Conservation (phyloP, 2,888 invertebrate species). For the Euphydryas editha region DNA sequence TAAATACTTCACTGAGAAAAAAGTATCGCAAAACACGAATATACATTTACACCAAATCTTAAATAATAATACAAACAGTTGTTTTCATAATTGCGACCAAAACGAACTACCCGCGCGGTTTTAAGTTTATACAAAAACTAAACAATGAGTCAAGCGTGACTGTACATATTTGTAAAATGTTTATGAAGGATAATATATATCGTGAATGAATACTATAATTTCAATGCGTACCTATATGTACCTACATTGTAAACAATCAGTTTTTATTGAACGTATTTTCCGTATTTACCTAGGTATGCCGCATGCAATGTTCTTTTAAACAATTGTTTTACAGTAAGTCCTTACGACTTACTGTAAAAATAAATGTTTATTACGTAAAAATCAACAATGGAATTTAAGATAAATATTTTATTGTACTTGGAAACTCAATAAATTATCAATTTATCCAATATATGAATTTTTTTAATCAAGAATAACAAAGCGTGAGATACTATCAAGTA, state of each 20-base stretch:
- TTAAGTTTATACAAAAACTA: conserved; percentile 9
- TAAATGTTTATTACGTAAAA: too few relatives aligned
- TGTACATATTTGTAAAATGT: conserved; percentile 25
- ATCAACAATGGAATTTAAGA: too few relatives aligned
- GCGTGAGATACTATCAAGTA: too few relatives aligned
- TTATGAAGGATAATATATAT: conserved; percentile 16
- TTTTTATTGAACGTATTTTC: conserved; percentile 17
- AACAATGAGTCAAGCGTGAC: conserved; percentile 29
- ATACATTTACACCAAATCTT: too few relatives aligned
- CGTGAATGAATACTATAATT: conserved; percentile 24
- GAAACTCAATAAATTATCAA: too few relatives aligned
- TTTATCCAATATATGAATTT: too few relatives aligned
- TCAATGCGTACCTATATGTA: conserved; percentile 14
- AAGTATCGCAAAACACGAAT: too few relatives aligned
- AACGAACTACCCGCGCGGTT: conserved; percentile 14
- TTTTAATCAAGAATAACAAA: too few relatives aligned
- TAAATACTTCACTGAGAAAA: too few relatives aligned
- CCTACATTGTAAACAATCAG: background rate
- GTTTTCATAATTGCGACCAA: background rate
- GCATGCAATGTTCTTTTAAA: background rate
- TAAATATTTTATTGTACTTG: too few relatives aligned
- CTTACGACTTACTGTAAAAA: too few relatives aligned
- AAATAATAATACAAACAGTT: too few relatives aligned
- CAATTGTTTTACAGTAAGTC: background rate
- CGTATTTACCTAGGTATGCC: conserved; percentile 7